These are phyloP conservation scores for Idaea aversata DNA, from an alignment of 2,888 invertebrate species.

Conservation along the genomic window DNA sequence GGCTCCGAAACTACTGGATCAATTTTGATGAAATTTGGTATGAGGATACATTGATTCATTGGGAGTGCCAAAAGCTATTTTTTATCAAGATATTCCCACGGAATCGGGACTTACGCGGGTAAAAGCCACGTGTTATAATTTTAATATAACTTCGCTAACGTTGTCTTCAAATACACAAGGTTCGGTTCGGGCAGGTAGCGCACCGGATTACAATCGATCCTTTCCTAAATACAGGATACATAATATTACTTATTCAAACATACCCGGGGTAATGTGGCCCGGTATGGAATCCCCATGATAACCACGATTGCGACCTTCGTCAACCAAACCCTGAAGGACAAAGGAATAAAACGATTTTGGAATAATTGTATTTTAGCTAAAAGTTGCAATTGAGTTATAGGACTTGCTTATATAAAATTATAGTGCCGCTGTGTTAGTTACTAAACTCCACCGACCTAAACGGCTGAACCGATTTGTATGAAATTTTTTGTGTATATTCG, in stretches of 20 bases:
- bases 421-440: too few species aligned
- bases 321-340: not conserved
- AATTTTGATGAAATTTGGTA: too few species aligned
- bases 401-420: too few species aligned
- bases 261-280: constrained; percentile 6
- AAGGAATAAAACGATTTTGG: not conserved
- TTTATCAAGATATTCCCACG: too few species aligned
- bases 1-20: too few species aligned
- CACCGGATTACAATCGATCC: constrained; percentile 61
- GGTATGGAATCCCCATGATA: not conserved
- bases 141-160: not conserved
- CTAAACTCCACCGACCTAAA: too few species aligned
- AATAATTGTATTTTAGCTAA: not conserved
- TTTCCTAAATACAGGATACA: constrained; percentile 39
- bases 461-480: too few species aligned
- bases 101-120: not conserved
- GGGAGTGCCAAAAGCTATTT: too few species aligned
- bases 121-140: not conserved
- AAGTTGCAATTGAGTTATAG: not conserved
- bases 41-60: too few species aligned
- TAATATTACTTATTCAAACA: constrained; percentile 32
- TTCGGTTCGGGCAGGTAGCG: constrained; percentile 63
- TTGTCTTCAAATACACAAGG: constrained; percentile 53
- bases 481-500: too few species aligned
- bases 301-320: constrained; percentile 11